Evolutionary conservation across 2,113 vertebrate genomes (phyloP).

Genomic region (Austrofundulus limnaeus): DNA sequence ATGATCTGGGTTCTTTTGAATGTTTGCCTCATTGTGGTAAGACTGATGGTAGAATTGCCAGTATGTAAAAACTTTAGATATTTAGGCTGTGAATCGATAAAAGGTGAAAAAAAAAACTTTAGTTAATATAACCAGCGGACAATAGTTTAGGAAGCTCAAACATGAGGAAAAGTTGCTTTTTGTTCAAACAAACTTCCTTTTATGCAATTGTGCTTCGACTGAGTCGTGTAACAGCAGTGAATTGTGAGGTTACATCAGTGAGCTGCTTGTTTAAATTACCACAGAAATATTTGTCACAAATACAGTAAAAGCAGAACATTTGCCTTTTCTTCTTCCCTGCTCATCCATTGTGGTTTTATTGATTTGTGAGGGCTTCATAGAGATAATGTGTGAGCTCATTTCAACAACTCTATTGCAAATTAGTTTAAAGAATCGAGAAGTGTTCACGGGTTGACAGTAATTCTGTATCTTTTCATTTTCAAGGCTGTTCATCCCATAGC

Average conservation of each 20-base stretch:
- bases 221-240: conserved; percentile 59
- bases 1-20: conserved; percentile 17
- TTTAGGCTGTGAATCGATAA: background rate
- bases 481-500: conserved; percentile 60
- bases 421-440: background rate
- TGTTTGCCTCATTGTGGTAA: conserved; percentile 13
- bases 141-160: conserved; percentile 20
- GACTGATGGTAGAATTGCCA: background rate
- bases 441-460: conserved; percentile 1
- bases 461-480: background rate
- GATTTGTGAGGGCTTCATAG: conserved; percentile 58
- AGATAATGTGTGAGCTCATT: conserved; percentile 56
- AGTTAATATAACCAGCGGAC: background rate
- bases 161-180: conserved; percentile 31
- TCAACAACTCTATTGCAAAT: conserved; percentile 33
- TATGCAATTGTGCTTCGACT: conserved; percentile 60
- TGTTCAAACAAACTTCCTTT: conserved; percentile 47
- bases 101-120: background rate
- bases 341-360: conserved; percentile 61
- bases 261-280: conserved; percentile 71
- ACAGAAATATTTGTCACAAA: conserved; percentile 44
- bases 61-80: too few relatives aligned
- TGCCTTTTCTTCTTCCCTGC: conserved; percentile 31
- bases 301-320: conserved; percentile 32
- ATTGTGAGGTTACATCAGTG: conserved; percentile 69